Percentiles rank a stretch among this genome's conserved stretches.
phyloP scores from a whole-genome alignment of 2,888 invertebrate species.

The Sphaeridia pumilis region DNA sequence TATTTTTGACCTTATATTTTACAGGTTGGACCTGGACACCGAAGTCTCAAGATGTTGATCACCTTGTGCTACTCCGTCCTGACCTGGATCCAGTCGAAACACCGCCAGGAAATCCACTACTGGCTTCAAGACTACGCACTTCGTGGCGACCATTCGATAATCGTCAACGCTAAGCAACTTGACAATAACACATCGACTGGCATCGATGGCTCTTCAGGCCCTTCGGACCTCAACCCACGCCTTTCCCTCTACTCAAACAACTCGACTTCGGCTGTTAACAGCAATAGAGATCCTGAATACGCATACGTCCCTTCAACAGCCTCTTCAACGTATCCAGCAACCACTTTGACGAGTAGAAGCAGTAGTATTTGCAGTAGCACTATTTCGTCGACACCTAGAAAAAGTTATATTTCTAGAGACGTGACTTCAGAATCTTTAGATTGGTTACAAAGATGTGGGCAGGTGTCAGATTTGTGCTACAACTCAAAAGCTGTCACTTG shows the following conservation, averaged over 20 bases:
- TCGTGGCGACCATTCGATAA: conserved; percentile 22
- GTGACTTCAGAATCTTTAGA: background rate
- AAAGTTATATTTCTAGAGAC: background rate
- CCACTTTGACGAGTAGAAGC: background rate
- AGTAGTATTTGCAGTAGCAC: background rate
- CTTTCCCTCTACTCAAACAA: background rate
- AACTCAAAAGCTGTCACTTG: conserved; percentile 41
- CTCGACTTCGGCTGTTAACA: background rate
- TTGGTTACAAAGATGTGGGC: background rate
- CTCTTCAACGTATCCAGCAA: background rate
- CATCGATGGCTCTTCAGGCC: background rate
- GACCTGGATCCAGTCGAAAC: conserved; percentile 59
- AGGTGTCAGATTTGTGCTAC: conserved; percentile 37
- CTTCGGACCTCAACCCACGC: background rate
- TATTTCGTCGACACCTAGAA: background rate
- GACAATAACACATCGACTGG: background rate
- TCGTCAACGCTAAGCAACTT: conserved; percentile 3
- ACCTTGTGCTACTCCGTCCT: conserved; percentile 73
- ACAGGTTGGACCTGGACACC: no score
- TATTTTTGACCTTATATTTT: no score
- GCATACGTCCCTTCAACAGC: no score
- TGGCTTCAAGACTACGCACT: conserved; percentile 30
- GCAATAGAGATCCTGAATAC: no score
- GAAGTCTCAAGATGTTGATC: conserved; percentile 50
- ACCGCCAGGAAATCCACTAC: conserved; percentile 20